A percentile compares a stretch with the other conserved stretches of the same genome.
Conservation (phyloP, 1,140 invertebrate species). For the Lineus longissimus region DNA sequence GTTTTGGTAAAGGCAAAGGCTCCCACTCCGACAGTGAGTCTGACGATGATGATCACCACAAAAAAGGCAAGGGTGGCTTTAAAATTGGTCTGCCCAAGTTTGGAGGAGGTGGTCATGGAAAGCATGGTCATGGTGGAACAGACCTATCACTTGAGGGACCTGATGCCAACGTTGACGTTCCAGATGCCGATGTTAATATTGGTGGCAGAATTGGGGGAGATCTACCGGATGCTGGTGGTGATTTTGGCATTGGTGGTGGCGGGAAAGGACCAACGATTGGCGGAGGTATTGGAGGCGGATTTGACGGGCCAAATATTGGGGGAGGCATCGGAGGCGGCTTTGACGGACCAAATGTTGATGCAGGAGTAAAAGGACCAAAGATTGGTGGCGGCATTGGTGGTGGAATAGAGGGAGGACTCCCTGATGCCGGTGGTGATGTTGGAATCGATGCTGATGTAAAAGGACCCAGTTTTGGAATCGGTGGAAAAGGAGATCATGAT, state of each 20-base stretch:
- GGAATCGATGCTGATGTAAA: too few relatives aligned
- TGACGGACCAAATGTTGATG: neutral
- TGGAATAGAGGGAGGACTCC: neutral
- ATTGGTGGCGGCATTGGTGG: neutral
- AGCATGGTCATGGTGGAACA: neutral
- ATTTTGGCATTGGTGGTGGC: too few relatives aligned
- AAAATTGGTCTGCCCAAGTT: neutral
- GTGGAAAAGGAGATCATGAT: neutral
- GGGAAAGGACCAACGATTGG: too few relatives aligned
- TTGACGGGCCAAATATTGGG: neutral
- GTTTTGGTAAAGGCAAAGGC: neutral
- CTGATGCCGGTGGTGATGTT: too few relatives aligned
- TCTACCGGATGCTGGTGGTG: too few relatives aligned
- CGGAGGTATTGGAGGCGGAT: too few relatives aligned
- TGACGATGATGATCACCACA: neutral
- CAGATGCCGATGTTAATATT: too few relatives aligned
- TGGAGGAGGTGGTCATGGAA: neutral
- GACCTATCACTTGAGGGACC: too few relatives aligned
- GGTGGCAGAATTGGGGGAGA: too few relatives aligned
- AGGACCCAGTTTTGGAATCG: neutral
- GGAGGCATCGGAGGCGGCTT: neutral
- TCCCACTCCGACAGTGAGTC: neutral
- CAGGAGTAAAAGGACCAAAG: neutral
- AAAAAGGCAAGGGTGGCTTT: neutral
- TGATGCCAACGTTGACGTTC: neutral